These are phyloP conservation scores for Tenodera sinensis DNA, from an alignment of 2,888 invertebrate genomes.

Conservation along the genomic window DNA sequence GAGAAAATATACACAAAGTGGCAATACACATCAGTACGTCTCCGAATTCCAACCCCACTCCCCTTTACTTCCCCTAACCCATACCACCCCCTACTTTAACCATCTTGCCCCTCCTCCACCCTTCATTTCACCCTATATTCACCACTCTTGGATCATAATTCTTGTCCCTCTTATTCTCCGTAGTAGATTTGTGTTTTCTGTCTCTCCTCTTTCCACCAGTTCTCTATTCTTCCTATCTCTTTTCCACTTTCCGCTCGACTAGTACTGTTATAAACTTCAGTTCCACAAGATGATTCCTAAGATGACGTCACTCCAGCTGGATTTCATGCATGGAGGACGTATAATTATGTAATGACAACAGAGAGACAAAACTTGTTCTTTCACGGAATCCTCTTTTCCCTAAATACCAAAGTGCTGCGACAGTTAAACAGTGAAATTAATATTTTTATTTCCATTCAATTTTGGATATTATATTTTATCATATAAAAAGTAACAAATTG, in stretches of 20 bases:
- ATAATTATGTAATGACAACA: neutral
- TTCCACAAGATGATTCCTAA: neutral
- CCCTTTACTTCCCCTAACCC: neutral
- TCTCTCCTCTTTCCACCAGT: neutral
- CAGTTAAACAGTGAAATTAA: too few relatives aligned
- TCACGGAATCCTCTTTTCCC: too few relatives aligned
- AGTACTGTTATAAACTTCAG: neutral
- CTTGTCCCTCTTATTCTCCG: neutral
- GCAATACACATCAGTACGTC: conserved; percentile 4
- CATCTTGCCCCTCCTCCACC: conserved; percentile 9
- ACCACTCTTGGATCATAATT: conserved; percentile 14
- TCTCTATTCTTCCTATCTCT: neutral
- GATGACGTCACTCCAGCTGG: neutral
- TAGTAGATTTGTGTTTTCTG: neutral
- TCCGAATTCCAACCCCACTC: neutral
- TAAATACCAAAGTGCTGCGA: too few relatives aligned
- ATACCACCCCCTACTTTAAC: conserved; percentile 3
- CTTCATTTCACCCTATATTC: conserved; percentile 9
- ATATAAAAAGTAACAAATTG: too few relatives aligned
- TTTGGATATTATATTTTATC: too few relatives aligned
- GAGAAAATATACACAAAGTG: conserved; percentile 7
- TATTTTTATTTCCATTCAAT: too few relatives aligned
- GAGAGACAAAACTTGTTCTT: neutral
- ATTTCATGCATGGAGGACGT: neutral
- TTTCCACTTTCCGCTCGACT: conserved; percentile 4